phyloP scores from a whole-genome alignment of 2,113 vertebrate species.

The Leptosomus discolor region DNA sequence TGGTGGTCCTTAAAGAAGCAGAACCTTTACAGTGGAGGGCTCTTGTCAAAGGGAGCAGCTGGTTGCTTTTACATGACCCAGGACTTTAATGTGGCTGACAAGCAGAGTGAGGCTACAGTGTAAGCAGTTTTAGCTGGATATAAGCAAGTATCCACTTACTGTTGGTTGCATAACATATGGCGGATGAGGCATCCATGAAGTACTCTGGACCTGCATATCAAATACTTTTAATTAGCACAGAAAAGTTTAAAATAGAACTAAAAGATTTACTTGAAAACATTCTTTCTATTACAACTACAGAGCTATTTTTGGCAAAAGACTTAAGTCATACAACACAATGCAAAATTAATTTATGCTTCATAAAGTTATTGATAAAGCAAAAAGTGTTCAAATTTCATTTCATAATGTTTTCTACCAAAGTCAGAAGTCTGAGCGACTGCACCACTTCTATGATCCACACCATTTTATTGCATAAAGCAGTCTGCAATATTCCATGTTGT shows the following conservation, averaged over 20 bases:
- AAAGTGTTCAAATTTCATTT: not conserved
- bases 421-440: not conserved
- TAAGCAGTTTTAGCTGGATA: slow-evolving; percentile 45
- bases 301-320: not conserved
- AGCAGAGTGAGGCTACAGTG: not conserved
- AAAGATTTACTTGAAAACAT: not conserved
- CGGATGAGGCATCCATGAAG: slow-evolving; percentile 99
- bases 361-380: not conserved
- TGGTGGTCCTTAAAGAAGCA: not conserved
- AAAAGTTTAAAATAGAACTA: slow-evolving; percentile 40
- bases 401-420: not conserved
- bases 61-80: not conserved
- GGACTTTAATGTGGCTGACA: not conserved
- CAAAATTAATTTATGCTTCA: not conserved
- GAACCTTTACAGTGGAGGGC: not conserved
- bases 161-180: slow-evolving; percentile 99
- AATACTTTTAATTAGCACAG: slow-evolving; percentile 76
- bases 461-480: not conserved
- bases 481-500: not conserved
- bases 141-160: slow-evolving; percentile 84
- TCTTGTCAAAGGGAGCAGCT: not conserved
- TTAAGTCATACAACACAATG: not conserved
- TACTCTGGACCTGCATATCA: slow-evolving; percentile 94
- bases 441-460: not conserved
- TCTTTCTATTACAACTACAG: not conserved